Conservation (phyloP, 2,888 invertebrate genomes). For the Sisyra nigra region DNA sequence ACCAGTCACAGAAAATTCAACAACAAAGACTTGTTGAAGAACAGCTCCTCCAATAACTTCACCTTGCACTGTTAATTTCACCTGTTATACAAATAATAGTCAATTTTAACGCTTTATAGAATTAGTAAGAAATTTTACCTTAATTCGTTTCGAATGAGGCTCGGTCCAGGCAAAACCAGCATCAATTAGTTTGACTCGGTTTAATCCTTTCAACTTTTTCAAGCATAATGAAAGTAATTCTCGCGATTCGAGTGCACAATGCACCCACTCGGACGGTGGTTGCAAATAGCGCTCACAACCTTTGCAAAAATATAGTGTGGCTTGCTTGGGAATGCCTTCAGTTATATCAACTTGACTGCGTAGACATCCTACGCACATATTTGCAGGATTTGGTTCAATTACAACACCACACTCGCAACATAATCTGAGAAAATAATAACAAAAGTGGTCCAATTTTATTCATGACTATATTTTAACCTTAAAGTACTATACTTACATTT, state of each 20-base stretch:
- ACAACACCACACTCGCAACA: conserved; percentile 89
- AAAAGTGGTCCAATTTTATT: no score
- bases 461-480: no score
- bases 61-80: conserved; percentile 86
- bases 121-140: conserved; percentile 35
- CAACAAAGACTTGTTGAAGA: conserved; percentile 87
- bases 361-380: conserved; percentile 94
- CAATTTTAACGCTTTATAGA: background rate
- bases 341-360: conserved; percentile 88
- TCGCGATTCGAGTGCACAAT: conserved; percentile 72
- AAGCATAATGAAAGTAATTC: conserved; percentile 82
- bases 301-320: conserved; percentile 74
- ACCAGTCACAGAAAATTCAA: conserved; percentile 79
- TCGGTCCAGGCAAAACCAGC: conserved; percentile 98
- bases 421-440: conserved; percentile 36
- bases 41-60: conserved; percentile 85
- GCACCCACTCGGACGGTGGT: conserved; percentile 80
- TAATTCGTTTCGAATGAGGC: conserved; percentile 94
- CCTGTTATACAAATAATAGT: conserved; percentile 25
- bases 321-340: conserved; percentile 90
- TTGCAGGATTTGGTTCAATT: conserved; percentile 91
- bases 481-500: no score
- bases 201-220: conserved; percentile 80
- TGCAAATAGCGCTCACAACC: conserved; percentile 91
- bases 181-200: conserved; percentile 80